A percentile compares a stretch with the other conserved stretches of the same genome.
phyloP scores from a whole-genome alignment of 1,140 invertebrate genomes.

The Melitaea cinxia region DNA sequence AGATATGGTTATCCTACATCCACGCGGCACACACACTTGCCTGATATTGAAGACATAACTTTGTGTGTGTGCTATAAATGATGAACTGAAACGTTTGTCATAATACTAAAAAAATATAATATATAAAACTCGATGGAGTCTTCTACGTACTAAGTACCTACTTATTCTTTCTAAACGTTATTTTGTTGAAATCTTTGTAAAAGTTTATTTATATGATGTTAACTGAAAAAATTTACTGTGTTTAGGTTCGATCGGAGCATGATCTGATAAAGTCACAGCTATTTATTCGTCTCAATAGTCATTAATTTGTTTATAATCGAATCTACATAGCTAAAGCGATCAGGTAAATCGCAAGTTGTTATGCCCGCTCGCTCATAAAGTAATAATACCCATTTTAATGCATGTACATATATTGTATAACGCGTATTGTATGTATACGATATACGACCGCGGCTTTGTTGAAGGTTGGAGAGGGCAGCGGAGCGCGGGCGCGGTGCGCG shows the following conservation, averaged over 20 bases:
- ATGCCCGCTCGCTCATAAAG: conserved; percentile 23
- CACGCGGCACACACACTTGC: conserved; percentile 26
- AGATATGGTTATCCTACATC: conserved; percentile 16
- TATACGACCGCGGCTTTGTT: conserved; percentile 61
- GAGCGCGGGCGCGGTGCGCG: conserved; percentile 47
- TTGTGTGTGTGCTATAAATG: conserved; percentile 12
- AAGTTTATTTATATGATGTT: too few relatives aligned
- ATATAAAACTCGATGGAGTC: too few relatives aligned
- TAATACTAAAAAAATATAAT: background rate
- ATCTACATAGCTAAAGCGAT: background rate
- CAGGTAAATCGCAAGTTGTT: conserved; percentile 22
- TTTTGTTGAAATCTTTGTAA: too few relatives aligned
- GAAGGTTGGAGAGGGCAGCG: conserved; percentile 55
- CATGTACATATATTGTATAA: conserved; percentile 39
- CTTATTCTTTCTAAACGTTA: too few relatives aligned
- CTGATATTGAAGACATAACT: conserved; percentile 2
- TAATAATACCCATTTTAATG: conserved; percentile 37
- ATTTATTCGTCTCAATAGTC: background rate
- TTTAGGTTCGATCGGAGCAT: too few relatives aligned
- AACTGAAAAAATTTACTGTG: too few relatives aligned
- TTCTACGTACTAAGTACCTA: too few relatives aligned
- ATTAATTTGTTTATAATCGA: background rate
- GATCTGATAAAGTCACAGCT: background rate
- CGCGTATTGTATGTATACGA: conserved; percentile 40
- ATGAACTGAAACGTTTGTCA: conserved; percentile 12